Conservation (phyloP, 2,797 vertebrate species). For the Tauraco hartlaubi region DNA sequence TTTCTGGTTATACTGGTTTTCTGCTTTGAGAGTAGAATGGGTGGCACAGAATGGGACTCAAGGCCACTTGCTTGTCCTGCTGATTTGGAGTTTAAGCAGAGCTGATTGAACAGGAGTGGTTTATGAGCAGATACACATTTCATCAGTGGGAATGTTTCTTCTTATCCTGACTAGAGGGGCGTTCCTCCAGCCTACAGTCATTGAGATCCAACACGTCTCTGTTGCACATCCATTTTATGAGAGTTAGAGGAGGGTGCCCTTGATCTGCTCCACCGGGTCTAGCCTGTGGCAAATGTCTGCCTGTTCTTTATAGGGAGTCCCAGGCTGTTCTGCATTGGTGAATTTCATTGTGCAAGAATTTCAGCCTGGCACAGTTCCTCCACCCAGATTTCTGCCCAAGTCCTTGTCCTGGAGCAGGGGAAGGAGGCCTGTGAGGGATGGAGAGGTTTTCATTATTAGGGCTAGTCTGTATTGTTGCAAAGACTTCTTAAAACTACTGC, state of each 20-base stretch:
- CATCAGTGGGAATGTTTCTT: not conserved
- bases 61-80: not conserved
- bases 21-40: not conserved
- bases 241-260: not conserved
- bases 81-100: not conserved
- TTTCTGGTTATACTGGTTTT: not conserved
- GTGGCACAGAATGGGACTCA: not conserved
- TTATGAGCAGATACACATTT: not conserved
- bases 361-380: not conserved
- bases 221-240: not conserved
- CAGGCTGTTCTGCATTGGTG: not conserved
- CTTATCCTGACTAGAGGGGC: not conserved
- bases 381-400: not conserved
- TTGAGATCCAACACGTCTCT: not conserved
- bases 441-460: not conserved
- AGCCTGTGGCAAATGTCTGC: not conserved
- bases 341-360: not conserved
- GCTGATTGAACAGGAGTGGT: not conserved
- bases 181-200: accelerated
- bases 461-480: not conserved
- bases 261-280: not conserved
- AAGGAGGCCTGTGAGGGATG: not conserved
- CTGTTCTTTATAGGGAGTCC: not conserved
- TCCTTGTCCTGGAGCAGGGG: not conserved
- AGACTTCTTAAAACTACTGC: not conserved